Conservation (phyloP, 30 jellyfish, hydroid and myxozoan species). For the Aurelia aurita complex sp. Pacific region DNA sequence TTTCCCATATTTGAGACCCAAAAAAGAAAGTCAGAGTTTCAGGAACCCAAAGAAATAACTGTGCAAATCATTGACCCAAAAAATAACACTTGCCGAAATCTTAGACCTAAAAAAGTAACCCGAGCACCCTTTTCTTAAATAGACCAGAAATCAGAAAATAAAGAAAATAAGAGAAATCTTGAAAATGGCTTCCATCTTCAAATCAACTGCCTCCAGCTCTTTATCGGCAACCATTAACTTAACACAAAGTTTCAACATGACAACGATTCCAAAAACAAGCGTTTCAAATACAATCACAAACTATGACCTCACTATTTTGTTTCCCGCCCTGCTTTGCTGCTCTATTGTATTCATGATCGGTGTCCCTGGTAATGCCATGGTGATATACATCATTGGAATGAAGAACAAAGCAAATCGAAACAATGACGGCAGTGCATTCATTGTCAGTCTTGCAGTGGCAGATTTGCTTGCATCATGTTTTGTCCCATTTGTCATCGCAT, state of each 20-base stretch:
- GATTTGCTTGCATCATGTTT: constrained; percentile 60
- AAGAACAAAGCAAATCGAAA: constrained; percentile 24
- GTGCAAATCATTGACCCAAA: no score
- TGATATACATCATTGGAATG: constrained; percentile 63
- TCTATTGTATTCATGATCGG: constrained; percentile 60
- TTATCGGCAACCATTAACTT: no score
- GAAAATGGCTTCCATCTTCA: no score
- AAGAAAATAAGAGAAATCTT: no score
- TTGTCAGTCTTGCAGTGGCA: constrained; percentile 69
- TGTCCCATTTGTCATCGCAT: constrained; percentile 66
- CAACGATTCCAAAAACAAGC: neutral
- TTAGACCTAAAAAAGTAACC: no score
- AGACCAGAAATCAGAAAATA: no score
- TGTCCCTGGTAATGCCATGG: constrained; percentile 75
- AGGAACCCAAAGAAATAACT: no score
- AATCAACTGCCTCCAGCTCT: no score
- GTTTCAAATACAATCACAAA: neutral
- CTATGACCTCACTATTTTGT: neutral
- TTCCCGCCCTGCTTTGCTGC: constrained; percentile 34
- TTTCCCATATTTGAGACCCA: no score
- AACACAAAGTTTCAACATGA: neutral
- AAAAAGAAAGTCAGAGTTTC: no score
- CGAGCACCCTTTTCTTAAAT: no score
- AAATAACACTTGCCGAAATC: no score
- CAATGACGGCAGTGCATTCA: constrained; percentile 47